Percentiles rank a stretch among this genome's conserved stretches.
phyloP scores from a whole-genome alignment of 2,888 invertebrate genomes.

The Lagria hirta region DNA sequence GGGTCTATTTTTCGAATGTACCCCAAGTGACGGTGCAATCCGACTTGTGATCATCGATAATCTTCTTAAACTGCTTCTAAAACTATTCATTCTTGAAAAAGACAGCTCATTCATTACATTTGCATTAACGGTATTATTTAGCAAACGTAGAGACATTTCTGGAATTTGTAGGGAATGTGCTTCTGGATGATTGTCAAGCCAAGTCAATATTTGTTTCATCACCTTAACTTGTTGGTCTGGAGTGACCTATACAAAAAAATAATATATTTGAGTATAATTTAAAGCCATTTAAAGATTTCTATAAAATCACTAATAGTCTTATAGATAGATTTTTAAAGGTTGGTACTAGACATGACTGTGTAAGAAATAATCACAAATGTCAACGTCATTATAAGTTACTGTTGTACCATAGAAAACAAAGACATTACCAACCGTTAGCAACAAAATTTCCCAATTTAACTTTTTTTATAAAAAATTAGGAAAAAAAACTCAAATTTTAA shows the following conservation, averaged over 20 bases:
- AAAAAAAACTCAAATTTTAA: constrained; percentile 5
- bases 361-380: too few species aligned
- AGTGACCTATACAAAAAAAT: constrained; percentile 53
- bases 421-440: too few species aligned
- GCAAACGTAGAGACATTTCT: constrained; percentile 40
- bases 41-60: constrained; percentile 36
- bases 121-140: constrained; percentile 35
- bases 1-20: constrained; percentile 15
- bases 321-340: too few species aligned
- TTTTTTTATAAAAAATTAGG: background rate
- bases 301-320: too few species aligned
- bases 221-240: constrained; percentile 43
- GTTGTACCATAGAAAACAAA: too few species aligned
- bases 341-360: too few species aligned
- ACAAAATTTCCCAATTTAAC: background rate
- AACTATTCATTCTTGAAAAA: constrained; percentile 40
- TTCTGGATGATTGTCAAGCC: constrained; percentile 41
- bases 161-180: constrained; percentile 41
- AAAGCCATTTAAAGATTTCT: too few species aligned
- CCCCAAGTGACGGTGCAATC: constrained; percentile 27
- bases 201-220: constrained; percentile 42
- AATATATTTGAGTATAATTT: constrained; percentile 44
- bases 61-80: constrained; percentile 42
- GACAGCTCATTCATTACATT: constrained; percentile 37
- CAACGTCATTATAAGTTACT: too few species aligned